These are phyloP conservation scores for Schizotus pectinicornis DNA, from an alignment of 2,888 invertebrate species.

Conservation along the genomic window DNA sequence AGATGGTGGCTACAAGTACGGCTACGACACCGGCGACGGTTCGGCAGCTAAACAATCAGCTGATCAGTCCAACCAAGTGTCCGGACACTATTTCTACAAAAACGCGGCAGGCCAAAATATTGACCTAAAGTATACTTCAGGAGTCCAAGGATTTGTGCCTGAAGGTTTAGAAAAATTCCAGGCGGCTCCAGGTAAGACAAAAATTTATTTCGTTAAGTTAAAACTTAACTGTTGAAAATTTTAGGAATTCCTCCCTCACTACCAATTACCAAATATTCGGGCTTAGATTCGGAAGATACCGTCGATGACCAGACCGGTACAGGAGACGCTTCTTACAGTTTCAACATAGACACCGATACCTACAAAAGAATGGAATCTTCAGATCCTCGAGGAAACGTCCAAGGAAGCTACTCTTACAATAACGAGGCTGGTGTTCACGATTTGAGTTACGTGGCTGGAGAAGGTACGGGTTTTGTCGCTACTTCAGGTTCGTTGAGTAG, in stretches of 20 bases:
- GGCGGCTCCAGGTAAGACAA: not conserved
- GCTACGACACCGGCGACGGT: constrained; percentile 54
- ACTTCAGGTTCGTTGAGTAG: constrained; percentile 37
- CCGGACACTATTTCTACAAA: constrained; percentile 49
- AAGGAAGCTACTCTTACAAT: constrained; percentile 39
- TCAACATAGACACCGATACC: constrained; percentile 40
- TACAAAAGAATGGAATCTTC: constrained; percentile 41
- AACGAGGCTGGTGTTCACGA: constrained; percentile 39
- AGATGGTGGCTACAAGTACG: constrained; percentile 52
- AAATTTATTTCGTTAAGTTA: not conserved
- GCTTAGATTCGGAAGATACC: not conserved
- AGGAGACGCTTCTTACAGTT: constrained; percentile 46
- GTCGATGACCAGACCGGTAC: constrained; percentile 24
- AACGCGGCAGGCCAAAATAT: constrained; percentile 43
- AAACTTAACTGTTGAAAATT: not conserved
- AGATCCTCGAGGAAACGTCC: constrained; percentile 37
- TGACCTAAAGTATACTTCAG: constrained; percentile 50
- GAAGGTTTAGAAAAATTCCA: constrained; percentile 31
- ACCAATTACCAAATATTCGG: not conserved
- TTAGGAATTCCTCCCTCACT: not conserved
- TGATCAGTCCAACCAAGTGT: constrained; percentile 48
- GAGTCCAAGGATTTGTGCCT: constrained; percentile 49
- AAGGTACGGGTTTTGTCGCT: constrained; percentile 45
- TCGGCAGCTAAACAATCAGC: constrained; percentile 49
- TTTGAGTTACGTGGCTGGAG: constrained; percentile 43